Conservation (phyloP, 2,888 invertebrate genomes). For the Tupiocoris notatus region DNA sequence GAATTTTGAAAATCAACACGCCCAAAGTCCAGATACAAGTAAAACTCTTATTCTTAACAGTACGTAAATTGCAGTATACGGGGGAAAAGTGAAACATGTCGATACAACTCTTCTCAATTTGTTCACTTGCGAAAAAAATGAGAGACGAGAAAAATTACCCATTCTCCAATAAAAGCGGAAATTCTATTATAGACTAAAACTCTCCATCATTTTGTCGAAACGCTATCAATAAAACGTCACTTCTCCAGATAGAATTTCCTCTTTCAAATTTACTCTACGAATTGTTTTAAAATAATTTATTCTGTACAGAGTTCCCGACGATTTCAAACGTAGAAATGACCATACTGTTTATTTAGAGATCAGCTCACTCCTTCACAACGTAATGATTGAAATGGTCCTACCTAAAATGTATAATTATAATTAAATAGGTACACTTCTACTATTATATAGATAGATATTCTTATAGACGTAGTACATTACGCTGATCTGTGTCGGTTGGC, state of each 20-base stretch:
- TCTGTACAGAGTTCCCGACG: conserved; percentile 9
- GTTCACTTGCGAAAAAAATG: not conserved
- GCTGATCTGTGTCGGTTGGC: not conserved
- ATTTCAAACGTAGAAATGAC: not conserved
- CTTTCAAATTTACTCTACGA: conserved; percentile 25
- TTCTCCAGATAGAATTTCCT: no score
- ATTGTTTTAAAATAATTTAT: conserved; percentile 30
- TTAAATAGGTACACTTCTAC: not conserved
- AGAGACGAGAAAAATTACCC: not conserved
- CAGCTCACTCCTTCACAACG: not conserved
- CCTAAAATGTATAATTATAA: not conserved
- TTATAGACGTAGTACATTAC: not conserved
- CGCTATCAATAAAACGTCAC: no score
- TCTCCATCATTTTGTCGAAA: no score
- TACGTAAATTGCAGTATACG: conserved; percentile 14
- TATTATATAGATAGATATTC: not conserved
- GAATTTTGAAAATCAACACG: conserved; percentile 10
- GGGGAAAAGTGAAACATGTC: conserved; percentile 2
- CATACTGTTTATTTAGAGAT: not conserved
- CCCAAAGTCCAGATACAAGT: conserved; percentile 38
- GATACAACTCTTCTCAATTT: not conserved
- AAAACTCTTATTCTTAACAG: conserved; percentile 34
- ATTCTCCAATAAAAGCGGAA: conserved; percentile 8
- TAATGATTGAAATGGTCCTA: not conserved
- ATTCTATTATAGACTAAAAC: conserved; percentile 3